These are phyloP conservation scores for Anolis carolinensis DNA, from an alignment of 2,113 vertebrate species.

Conservation along the genomic window DNA sequence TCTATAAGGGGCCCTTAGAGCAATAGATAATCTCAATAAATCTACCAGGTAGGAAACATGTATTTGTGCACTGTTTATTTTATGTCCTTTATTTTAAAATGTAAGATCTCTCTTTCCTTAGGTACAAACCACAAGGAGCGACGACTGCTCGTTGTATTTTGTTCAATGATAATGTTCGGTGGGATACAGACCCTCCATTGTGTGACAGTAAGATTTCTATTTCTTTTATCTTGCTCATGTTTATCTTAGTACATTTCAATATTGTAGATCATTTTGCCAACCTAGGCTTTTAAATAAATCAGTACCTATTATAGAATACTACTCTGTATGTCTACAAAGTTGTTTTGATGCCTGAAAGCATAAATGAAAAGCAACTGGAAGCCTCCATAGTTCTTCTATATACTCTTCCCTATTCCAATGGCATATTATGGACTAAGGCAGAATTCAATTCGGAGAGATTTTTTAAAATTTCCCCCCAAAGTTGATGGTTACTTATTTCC, in stretches of 20 bases:
- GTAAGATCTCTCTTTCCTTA: neutral
- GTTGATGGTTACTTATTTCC: too few relatives aligned
- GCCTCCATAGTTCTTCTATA: neutral
- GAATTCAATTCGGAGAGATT: too few relatives aligned
- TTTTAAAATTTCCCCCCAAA: too few relatives aligned
- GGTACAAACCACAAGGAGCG: rapidly evolving
- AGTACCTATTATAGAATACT: too few relatives aligned
- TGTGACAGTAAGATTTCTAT: constrained; percentile 37
- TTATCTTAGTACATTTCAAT: rapidly evolving
- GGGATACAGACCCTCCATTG: rapidly evolving
- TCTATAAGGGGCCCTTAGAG: neutral
- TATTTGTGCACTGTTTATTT: neutral
- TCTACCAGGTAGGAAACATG: neutral
- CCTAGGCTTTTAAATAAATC: neutral
- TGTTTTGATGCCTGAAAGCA: neutral
- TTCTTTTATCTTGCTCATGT: neutral
- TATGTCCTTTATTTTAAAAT: neutral
- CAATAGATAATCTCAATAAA: neutral
- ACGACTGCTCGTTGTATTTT: rapidly evolving
- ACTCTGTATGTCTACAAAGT: neutral
- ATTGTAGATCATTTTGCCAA: neutral
- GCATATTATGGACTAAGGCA: too few relatives aligned
- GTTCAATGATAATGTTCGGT: rapidly evolving
- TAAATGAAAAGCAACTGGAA: neutral
- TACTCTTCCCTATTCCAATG: neutral